A percentile compares a stretch with the other conserved stretches of the same genome.
phyloP scores from a whole-genome alignment of 2,888 invertebrate genomes.

The Troilus luridus region DNA sequence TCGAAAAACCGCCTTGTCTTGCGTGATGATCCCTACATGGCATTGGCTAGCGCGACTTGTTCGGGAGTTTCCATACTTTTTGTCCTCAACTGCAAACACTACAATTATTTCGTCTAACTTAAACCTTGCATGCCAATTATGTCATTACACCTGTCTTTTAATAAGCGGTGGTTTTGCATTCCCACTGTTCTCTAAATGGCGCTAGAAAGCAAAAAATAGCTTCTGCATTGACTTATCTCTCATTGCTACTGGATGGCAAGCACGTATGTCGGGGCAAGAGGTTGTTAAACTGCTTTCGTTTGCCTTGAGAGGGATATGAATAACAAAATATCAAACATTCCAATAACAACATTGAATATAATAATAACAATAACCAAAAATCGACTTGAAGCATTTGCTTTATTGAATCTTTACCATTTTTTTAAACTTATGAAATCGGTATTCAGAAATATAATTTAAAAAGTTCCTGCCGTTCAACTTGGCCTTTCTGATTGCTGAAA shows the following conservation, averaged over 20 bases:
- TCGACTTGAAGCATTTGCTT: not conserved
- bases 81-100: not conserved
- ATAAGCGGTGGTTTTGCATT: not conserved
- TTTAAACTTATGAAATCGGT: not conserved
- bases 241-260: not conserved
- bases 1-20: not conserved
- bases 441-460: not conserved
- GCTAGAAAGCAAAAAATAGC: not conserved
- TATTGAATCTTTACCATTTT: not conserved
- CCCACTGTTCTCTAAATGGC: not conserved
- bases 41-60: not conserved
- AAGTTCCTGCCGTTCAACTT: not conserved
- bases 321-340: not conserved
- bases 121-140: not conserved
- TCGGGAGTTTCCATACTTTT: not conserved
- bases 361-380: not conserved
- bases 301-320: not conserved
- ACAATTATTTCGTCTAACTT: not conserved
- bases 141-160: not conserved
- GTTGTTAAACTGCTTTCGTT: not conserved
- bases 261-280: not conserved
- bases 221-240: not conserved
- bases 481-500: not conserved
- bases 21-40: not conserved
- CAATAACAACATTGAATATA: not conserved